Evolutionary conservation across 2,113 vertebrate genomes (phyloP), one percentile per base, ranked within the genome.

Genomic region (Coptodon rendalli): DNA sequence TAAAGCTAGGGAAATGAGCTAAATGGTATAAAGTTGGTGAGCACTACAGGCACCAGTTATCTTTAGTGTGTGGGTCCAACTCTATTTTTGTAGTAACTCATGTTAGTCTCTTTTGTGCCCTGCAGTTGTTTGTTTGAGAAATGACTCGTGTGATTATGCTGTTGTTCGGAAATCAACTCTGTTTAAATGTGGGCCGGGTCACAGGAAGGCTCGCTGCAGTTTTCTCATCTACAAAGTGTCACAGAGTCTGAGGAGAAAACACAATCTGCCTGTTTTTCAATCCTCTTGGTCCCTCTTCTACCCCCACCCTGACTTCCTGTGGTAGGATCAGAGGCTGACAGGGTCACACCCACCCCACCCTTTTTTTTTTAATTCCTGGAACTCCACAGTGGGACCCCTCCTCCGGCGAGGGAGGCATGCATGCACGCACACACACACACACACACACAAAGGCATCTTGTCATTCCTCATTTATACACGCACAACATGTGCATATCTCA

Each of bases 331-430:
- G 83, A 94, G 87, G 89, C 91, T 91, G 87, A 89, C 87, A 81
- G 89, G 95, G 96, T 95, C 96, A 95, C 96, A 95, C 96, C 96
- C 95, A 95, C 94, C 95, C 95, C 94, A 85, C 96, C 96, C 95
- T 93, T 89, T 90, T 94, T 91, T 68, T 71, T 31, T 17, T 4
- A 31, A 93, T 95, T 95, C 93, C 91, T 93, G 92, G 95, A 96
- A 92, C 91, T 91, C 91, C 90, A 88, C 89, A 87, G 85, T 83
- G 80, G 82, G 88, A 89, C 84, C 89, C 76, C 89, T 82, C 43
- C 89, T 79, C 52, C 1, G 5, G 31, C 11, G 36, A 59, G 48
- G 43, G 71, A 17, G n/a, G 36, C n/a, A 40, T 2, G 36, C 36
- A 38, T 0, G 10, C 61, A 38, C 5, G 2, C 54, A 81, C 76